Evolutionary conservation across 2,797 vertebrate species (phyloP).

Genomic region (Acanthornis magna): DNA sequence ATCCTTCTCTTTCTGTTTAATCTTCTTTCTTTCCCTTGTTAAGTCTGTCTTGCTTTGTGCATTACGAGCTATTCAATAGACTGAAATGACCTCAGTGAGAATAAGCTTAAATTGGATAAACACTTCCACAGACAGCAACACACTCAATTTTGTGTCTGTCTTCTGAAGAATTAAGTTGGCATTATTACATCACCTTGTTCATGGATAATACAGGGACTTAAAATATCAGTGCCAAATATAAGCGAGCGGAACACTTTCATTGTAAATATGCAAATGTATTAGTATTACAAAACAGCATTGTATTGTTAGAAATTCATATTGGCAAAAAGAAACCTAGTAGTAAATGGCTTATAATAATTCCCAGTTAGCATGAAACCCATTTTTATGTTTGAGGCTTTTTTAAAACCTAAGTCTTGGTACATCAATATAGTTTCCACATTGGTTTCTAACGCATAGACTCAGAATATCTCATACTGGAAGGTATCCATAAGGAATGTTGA

Average conservation of each 20-base stretch:
- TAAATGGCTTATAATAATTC: background rate
- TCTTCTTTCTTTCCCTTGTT: constrained; percentile 53
- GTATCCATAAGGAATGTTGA: background rate
- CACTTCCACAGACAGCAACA: background rate
- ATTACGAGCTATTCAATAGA: constrained; percentile 34
- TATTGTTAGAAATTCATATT: background rate
- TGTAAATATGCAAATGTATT: background rate
- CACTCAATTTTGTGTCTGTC: background rate
- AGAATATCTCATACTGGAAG: background rate
- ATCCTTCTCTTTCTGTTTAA: constrained; percentile 52
- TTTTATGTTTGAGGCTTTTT: background rate
- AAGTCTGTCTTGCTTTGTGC: constrained; percentile 17
- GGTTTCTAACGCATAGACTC: background rate
- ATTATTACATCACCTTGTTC: background rate
- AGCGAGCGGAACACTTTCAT: background rate
- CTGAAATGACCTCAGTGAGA: constrained; percentile 46
- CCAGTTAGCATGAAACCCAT: background rate
- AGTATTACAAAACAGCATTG: background rate
- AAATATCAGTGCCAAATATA: background rate
- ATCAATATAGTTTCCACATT: background rate
- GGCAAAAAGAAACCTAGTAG: background rate
- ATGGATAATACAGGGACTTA: background rate
- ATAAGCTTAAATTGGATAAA: constrained; percentile 59
- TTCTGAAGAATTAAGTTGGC: background rate
- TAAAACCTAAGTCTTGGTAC: background rate